These are phyloP conservation scores for Tarsius wallacei DNA, from an alignment of 2,797 vertebrate species.

Conservation along the genomic window DNA sequence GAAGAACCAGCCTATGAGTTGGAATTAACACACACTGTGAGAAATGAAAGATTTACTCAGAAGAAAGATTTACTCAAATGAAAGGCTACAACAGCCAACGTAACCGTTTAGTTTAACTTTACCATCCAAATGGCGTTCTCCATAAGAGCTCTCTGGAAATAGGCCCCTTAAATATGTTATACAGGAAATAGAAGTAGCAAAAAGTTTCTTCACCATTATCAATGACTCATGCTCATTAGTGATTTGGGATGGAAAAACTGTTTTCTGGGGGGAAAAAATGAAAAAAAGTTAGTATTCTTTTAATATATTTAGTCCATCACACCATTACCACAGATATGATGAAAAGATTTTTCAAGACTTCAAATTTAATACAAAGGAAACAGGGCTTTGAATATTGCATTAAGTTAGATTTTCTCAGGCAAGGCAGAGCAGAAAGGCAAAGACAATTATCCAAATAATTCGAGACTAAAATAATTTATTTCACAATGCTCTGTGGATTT, in stretches of 20 bases:
- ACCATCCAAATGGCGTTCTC: slow-evolving; percentile 95
- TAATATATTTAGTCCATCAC: slow-evolving; percentile 46
- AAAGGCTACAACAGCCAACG: slow-evolving; percentile 26
- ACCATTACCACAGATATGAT: neutral
- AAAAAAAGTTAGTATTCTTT: slow-evolving; percentile 63
- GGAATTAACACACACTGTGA: slow-evolving; percentile 30
- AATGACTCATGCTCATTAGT: slow-evolving; percentile 93
- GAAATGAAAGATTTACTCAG: slow-evolving; percentile 40
- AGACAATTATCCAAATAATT: slow-evolving; percentile 57
- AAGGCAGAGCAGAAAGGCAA: slow-evolving; percentile 47
- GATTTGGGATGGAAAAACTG: slow-evolving; percentile 91
- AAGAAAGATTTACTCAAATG: slow-evolving; percentile 24
- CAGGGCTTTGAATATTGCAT: slow-evolving; percentile 14
- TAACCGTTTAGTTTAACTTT: slow-evolving; percentile 61
- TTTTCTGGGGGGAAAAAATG: slow-evolving; percentile 85
- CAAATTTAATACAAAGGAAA: slow-evolving; percentile 67
- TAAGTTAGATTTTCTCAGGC: slow-evolving; percentile 48
- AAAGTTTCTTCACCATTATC: slow-evolving; percentile 94
- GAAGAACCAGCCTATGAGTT: slow-evolving; percentile 13
- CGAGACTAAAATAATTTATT: slow-evolving; percentile 53
- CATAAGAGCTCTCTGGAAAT: slow-evolving; percentile 96
- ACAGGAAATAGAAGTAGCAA: slow-evolving; percentile 95
- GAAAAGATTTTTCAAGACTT: slow-evolving; percentile 69
- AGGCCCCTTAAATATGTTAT: slow-evolving; percentile 97
- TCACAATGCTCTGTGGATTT: neutral